Evolutionary conservation across 1,140 invertebrate species (phyloP).

Genomic region (Neoseiulus cucumeris): DNA sequence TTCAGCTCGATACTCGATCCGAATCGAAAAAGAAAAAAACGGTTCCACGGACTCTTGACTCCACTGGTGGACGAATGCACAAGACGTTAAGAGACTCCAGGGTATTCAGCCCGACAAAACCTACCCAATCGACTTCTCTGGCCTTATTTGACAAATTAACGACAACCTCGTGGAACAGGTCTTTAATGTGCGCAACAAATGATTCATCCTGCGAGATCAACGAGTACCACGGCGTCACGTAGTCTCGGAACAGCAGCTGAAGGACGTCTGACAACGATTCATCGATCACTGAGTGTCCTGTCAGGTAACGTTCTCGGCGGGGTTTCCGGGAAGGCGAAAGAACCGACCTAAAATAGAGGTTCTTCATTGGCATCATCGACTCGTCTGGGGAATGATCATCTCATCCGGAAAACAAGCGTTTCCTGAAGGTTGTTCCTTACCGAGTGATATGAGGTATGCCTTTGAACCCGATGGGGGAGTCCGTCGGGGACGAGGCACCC

Average conservation of each 20-base stretch:
- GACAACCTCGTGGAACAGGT: constrained; percentile 33
- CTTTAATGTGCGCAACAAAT: constrained; percentile 33
- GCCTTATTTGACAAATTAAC: constrained; percentile 38
- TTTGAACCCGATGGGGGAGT: neutral
- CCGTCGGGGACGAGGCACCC: neutral
- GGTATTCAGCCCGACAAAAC: too few species aligned
- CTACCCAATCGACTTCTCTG: constrained; percentile 62
- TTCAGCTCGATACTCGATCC: too few species aligned
- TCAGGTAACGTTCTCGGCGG: constrained; percentile 25
- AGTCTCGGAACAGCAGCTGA: constrained; percentile 39
- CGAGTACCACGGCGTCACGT: constrained; percentile 53
- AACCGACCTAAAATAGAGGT: neutral
- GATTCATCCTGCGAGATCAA: constrained; percentile 34
- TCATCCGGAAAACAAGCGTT: too few species aligned
- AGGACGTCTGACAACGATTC: constrained; percentile 40
- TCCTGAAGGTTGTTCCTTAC: too few species aligned
- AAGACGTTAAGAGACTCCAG: too few species aligned
- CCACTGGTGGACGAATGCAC: too few species aligned
- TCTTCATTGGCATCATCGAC: too few species aligned
- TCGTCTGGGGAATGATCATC: too few species aligned
- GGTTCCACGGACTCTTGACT: too few species aligned
- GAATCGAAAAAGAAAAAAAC: too few species aligned
- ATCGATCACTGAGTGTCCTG: constrained; percentile 45
- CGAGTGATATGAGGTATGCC: constrained; percentile 1
- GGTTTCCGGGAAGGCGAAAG: constrained; percentile 1